These are phyloP conservation scores for Polypterus senegalus DNA, from an alignment of 2,113 vertebrate genomes.

Conservation along the genomic window DNA sequence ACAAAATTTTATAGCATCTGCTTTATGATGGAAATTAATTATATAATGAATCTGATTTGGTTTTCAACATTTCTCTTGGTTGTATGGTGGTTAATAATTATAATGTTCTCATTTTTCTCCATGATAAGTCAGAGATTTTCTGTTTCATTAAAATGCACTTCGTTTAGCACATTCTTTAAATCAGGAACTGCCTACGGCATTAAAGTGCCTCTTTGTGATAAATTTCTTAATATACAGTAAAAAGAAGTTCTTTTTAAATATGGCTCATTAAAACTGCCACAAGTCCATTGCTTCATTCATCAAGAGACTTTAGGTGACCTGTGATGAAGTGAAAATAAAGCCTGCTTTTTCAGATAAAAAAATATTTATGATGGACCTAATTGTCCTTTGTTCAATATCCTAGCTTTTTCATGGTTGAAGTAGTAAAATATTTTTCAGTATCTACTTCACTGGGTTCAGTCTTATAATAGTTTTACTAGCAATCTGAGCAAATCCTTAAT, in stretches of 20 bases:
- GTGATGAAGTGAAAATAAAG: no score
- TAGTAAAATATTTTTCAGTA: no score
- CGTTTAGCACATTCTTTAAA: not conserved
- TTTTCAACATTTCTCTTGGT: not conserved
- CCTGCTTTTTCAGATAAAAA: no score
- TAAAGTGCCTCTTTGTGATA: not conserved
- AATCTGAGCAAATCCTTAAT: no score
- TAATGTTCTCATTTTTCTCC: not conserved
- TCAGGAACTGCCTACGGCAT: not conserved
- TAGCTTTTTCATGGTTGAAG: no score
- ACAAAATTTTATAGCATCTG: not conserved
- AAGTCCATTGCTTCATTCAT: no score
- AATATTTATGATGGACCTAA: no score
- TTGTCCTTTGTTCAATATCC: no score
- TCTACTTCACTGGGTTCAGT: no score
- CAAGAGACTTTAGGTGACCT: no score
- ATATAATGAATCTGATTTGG: not conserved
- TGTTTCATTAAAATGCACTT: not conserved
- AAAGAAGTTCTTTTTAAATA: not conserved
- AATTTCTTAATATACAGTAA: not conserved
- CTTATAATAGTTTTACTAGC: no score
- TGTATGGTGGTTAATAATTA: not conserved
- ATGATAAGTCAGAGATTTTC: not conserved
- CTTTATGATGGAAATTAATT: not conserved
- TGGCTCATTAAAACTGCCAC: not conserved